Evolutionary conservation across 1,140 invertebrate genomes (phyloP).

Genomic region (Apis laboriosa): DNA sequence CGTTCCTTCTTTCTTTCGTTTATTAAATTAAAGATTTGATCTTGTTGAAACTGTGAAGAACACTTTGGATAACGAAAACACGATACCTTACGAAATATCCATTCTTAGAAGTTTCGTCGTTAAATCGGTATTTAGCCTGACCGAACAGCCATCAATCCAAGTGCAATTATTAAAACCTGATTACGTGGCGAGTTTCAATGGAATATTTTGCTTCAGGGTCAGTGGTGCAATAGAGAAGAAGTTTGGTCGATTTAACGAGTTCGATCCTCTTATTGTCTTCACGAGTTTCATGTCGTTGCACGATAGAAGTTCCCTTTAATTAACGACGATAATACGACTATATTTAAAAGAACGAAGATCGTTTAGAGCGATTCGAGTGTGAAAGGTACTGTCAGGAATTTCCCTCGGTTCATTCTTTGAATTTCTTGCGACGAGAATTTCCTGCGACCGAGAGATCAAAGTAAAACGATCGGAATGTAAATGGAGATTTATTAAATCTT

Average conservation of each 20-base stretch:
- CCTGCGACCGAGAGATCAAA: not conserved
- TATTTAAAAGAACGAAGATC: not conserved
- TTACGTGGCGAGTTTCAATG: constrained; percentile 43
- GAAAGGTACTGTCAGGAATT: constrained; percentile 19
- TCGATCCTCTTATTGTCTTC: constrained; percentile 49
- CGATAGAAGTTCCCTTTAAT: constrained; percentile 43
- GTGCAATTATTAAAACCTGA: constrained; percentile 39
- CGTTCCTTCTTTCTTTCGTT: not conserved
- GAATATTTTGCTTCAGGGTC: constrained; percentile 42
- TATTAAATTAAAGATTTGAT: not conserved
- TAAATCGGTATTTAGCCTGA: not conserved
- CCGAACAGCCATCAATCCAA: not conserved
- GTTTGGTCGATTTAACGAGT: constrained; percentile 58
- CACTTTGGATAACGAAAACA: not conserved
- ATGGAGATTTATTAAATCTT: not conserved
- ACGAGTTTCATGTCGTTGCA: constrained; percentile 35
- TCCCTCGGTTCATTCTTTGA: not conserved
- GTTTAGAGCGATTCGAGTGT: not conserved
- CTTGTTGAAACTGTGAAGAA: not conserved
- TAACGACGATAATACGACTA: not conserved
- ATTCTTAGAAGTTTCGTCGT: constrained; percentile 7
- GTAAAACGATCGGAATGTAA: not conserved
- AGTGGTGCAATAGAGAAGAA: constrained; percentile 44
- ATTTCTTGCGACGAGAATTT: constrained; percentile 16
- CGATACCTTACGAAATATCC: not conserved